phyloP scores from a whole-genome alignment of 1,140 invertebrate genomes.

The Nasonia giraulti region DNA sequence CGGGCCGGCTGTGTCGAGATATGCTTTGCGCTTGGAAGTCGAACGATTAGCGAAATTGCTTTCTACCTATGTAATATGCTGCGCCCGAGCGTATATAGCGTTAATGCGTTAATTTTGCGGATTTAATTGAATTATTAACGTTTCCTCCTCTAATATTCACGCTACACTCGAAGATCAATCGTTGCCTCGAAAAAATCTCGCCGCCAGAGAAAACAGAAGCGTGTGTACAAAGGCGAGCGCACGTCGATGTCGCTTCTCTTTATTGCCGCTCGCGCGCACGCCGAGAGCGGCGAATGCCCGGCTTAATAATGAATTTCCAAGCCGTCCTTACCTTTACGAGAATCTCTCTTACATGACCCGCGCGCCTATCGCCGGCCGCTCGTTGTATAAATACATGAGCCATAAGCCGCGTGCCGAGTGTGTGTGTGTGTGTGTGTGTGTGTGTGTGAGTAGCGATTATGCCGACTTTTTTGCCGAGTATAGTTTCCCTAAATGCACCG shows the following conservation, averaged over 20 bases:
- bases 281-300: constrained; percentile 50
- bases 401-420: constrained; percentile 58
- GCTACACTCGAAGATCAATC: too few relatives aligned
- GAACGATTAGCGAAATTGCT: constrained; percentile 21
- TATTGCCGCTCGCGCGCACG: constrained; percentile 58
- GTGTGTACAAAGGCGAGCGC: constrained; percentile 38
- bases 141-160: too few relatives aligned
- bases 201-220: neutral
- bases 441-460: constrained; percentile 55
- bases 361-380: constrained; percentile 54
- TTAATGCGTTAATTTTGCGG: constrained; percentile 14
- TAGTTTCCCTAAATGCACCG: constrained; percentile 68
- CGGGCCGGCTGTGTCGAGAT: neutral
- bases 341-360: constrained; percentile 62
- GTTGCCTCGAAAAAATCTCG: neutral
- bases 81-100: neutral
- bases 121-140: constrained; percentile 12
- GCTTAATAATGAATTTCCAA: constrained; percentile 73
- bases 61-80: neutral
- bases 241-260: constrained; percentile 61
- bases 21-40: neutral
- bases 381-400: constrained; percentile 68
- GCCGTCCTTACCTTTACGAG: constrained; percentile 69
- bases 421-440: too few relatives aligned
- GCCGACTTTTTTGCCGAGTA: constrained; percentile 63